These are phyloP conservation scores for Popillia japonica DNA, from an alignment of 1,140 invertebrate genomes.

Conservation along the genomic window DNA sequence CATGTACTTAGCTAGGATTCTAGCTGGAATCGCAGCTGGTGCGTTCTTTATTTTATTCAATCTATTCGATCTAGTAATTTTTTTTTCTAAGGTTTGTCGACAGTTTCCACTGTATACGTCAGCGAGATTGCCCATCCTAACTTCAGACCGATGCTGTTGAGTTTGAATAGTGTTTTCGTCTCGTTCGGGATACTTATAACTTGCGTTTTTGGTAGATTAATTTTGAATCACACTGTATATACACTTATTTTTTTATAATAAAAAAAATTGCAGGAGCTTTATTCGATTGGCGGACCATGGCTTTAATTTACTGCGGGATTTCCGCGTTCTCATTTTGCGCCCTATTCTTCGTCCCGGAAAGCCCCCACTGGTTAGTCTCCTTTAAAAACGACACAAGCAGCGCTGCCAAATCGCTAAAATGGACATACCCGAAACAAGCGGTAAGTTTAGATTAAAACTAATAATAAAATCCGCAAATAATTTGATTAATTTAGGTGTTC, in stretches of 20 bases:
- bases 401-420: conserved; percentile 59
- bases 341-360: conserved; percentile 65
- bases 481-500: conserved; percentile 49
- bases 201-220: conserved; percentile 54
- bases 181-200: conserved; percentile 67
- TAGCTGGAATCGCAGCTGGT: conserved; percentile 64
- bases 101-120: conserved; percentile 65
- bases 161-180: conserved; percentile 67
- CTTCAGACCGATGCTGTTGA: conserved; percentile 64
- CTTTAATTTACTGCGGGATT: conserved; percentile 60
- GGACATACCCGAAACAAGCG: conserved; percentile 58
- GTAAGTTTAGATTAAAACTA: conserved; percentile 40
- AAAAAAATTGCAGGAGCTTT: conserved; percentile 50
- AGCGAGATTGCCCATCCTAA: conserved; percentile 66
- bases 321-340: conserved; percentile 56
- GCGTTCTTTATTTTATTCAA: too few species aligned
- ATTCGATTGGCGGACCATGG: conserved; percentile 62
- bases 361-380: conserved; percentile 66
- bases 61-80: too few species aligned
- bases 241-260: too few species aligned
- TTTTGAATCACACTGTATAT: background rate
- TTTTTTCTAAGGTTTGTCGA: conserved; percentile 61
- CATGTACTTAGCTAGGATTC: conserved; percentile 63
- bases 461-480: conserved; percentile 28
- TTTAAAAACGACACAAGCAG: conserved; percentile 58